Base-by-base conservation (phyloP, 2,113 vertebrate species). In the Sula dactylatra region DNA sequence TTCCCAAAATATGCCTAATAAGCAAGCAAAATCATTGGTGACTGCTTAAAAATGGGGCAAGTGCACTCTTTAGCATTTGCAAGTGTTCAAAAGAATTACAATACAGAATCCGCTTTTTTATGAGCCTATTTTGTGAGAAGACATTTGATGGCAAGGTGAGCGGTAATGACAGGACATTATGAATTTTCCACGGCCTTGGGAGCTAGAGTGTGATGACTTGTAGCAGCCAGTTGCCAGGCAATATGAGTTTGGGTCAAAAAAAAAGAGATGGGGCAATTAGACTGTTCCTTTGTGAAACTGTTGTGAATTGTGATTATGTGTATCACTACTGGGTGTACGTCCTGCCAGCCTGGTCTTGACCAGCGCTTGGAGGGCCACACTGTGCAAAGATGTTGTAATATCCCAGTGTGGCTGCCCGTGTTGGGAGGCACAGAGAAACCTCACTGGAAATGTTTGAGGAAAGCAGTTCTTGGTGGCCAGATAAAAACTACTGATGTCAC, bases 1-100 rank as follows among this genome's bases (percentile, higher is more conserved):
- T 82, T 36, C 29, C 67, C 78, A 80, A 95, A 98, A 98, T 96
- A 77, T 34, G 89, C 45, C 80, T 95, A 91, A 95, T 96, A 96
- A 86, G 83, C 96, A 90, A 95, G 64, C 7, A 6, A 58, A 92
- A 73, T 91, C 11, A 11, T 79, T 95, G 88, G 66, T 16, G 22
- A 90, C 73, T 72, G 67, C 88, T 92, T 92, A 65, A 93, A 97
- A 93, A 94, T 29, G 64, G 78, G 59, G 42, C 45, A 85, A 95
- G 34, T 1, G 6, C 32, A 4, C 52, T 87, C 67, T 84, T 59
- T 27, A 76, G 85, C 64, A 92, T 97, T 97, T 95, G 71, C 67
- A 94, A 89, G 54, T 91, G 77, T 91, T 88, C 74, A 82, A 66
- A 91, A 90, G 65, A 87, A 38, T 82, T 77, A 80, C 67, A 79